These are phyloP conservation scores for Verasper variegatus DNA, from an alignment of 2,113 vertebrate genomes.

Conservation along the genomic window DNA sequence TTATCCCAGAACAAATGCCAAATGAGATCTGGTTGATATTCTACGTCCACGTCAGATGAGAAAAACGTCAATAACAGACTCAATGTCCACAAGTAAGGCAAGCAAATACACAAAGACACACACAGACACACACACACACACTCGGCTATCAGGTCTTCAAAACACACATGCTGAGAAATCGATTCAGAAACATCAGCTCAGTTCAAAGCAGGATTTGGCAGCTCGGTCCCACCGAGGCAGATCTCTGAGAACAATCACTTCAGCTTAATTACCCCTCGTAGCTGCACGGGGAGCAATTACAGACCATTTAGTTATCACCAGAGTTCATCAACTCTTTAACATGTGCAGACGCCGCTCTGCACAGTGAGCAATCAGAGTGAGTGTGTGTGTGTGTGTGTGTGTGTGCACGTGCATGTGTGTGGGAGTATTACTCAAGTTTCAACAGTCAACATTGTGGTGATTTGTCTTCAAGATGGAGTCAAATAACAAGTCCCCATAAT, in stretches of 20 bases:
- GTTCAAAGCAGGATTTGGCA: conserved; percentile 48
- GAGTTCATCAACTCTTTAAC: background rate
- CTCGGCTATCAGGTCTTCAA: background rate
- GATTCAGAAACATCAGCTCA: conserved; percentile 46
- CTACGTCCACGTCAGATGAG: too few relatives aligned
- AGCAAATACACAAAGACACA: background rate
- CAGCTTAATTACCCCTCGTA: conserved; percentile 66
- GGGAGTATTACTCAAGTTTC: too few relatives aligned
- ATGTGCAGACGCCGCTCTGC: background rate
- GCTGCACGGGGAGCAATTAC: conserved; percentile 53
- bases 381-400: too few relatives aligned
- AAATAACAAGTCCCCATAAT: too few relatives aligned
- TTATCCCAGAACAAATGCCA: too few relatives aligned
- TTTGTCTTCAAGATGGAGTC: too few relatives aligned
- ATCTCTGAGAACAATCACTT: conserved; percentile 57
- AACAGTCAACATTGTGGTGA: too few relatives aligned
- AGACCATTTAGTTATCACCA: too few relatives aligned
- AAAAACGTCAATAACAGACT: conserved; percentile 20
- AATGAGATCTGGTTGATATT: too few relatives aligned
- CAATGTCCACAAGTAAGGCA: background rate
- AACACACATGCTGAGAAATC: conserved; percentile 50
- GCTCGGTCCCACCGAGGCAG: conserved; percentile 22
- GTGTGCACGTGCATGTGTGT: too few relatives aligned
- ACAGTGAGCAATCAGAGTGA: too few relatives aligned
- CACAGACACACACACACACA: conserved; percentile 11